Base-by-base conservation (phyloP, 2,888 invertebrate genomes). In the Cistogaster globosa region DNA sequence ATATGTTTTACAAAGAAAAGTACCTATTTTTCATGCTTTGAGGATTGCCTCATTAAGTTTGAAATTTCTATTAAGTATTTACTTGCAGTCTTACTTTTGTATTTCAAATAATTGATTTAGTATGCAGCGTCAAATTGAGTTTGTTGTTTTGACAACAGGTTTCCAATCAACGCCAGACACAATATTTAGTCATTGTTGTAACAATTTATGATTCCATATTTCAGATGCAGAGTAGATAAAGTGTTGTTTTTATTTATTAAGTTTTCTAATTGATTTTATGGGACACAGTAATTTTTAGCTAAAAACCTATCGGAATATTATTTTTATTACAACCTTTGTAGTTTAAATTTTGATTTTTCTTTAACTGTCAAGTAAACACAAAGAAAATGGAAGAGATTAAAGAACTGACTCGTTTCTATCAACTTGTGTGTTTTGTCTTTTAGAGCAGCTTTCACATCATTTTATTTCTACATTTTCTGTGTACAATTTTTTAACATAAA, bases 21-120 rank as follows among this genome's bases (percentile, higher is more conserved):
- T 55, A 48, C 12, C 20, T 16, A 9, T 20, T 53, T n/a, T 53
- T 11, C 18, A 53, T 53, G 18, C n/a, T 7, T 9, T n/a, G 0
- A 18, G 18, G 6, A 75, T 65, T 65, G 42, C 55, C 26, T 57
- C 18, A 55, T 58, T 58, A 18, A 38, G 16, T 55, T 26, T 53
- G 11, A n/a, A 62, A 8, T 45, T 48, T 16, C 32, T 9, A 45
- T 45, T 32, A 18, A 14, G 22, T 14, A 45, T 76, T 7, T 36
- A 16, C 20, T 65, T 2, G 48, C n/a, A 80, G 16, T 55, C 16
- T 53, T 48, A 36, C 55, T 68, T 72, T 62, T 57, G 68, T 48
- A 38, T 68, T 45, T 51, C 18, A 45, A 68, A 26, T 26, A 26
- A 80, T 80, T 67, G 80, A 74, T 80, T 80, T 80, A 80, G 60